A percentile compares a stretch with the other conserved stretches of the same genome.
These are phyloP conservation scores for Acipenser transmontanus DNA, from an alignment of 2,797 vertebrate genomes.

Conservation along the genomic window DNA sequence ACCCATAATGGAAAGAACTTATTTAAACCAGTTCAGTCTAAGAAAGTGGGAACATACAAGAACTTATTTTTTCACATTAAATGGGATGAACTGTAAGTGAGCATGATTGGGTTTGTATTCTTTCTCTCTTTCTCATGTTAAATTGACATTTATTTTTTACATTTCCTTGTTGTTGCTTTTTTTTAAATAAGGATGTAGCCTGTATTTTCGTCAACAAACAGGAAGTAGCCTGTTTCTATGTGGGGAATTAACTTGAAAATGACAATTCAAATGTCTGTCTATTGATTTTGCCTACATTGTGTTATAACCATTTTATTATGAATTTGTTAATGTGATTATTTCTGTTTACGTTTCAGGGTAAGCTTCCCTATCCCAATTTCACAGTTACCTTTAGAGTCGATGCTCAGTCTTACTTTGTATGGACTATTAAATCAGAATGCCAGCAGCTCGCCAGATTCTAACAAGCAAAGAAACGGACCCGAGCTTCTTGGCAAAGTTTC, in stretches of 20 bases:
- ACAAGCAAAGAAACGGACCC: conserved; percentile 85
- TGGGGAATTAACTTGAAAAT: too few species aligned
- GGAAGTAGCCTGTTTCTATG: too few species aligned
- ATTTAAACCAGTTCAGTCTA: conserved; percentile 92
- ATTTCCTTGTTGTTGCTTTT: too few species aligned
- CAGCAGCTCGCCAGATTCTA: conserved; percentile 86
- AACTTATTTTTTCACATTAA: conserved; percentile 97
- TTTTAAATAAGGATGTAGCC: too few species aligned
- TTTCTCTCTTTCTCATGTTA: not conserved
- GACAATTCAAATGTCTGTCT: too few species aligned
- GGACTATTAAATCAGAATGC: conserved; percentile 85
- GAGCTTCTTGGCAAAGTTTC: conserved; percentile 86
- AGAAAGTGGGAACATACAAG: conserved; percentile 92
- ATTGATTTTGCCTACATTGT: not conserved
- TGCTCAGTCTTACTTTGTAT: conserved; percentile 79
- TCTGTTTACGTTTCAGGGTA: conserved; percentile 62
- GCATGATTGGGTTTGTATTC: too few species aligned
- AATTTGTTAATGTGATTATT: not conserved
- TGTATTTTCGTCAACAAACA: too few species aligned
- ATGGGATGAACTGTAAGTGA: conserved; percentile 94
- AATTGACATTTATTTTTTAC: not conserved
- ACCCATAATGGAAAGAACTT: conserved; percentile 91
- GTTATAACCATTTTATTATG: not conserved
- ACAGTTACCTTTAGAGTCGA: conserved; percentile 84
- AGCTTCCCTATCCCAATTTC: conserved; percentile 91